phyloP scores from a whole-genome alignment of 2,797 vertebrate genomes.

The Clarias fuscus region DNA sequence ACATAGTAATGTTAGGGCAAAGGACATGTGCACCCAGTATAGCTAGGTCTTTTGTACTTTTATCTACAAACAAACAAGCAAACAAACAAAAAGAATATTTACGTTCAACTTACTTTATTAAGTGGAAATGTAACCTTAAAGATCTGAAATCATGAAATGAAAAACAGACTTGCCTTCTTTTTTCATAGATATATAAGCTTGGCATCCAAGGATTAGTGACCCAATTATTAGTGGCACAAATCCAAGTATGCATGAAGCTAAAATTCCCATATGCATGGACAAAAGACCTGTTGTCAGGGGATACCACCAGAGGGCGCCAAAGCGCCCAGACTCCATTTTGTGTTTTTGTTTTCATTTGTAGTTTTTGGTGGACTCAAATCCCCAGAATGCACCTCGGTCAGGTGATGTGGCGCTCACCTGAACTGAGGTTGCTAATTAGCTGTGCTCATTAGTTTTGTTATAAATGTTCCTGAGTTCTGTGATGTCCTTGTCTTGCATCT shows the following conservation, averaged over 20 bases:
- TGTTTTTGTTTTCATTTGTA: too few relatives aligned
- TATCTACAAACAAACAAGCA: neutral
- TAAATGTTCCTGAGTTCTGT: too few relatives aligned
- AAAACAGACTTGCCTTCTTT: neutral
- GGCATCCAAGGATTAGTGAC: neutral
- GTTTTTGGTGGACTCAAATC: too few relatives aligned
- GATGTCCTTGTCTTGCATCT: too few relatives aligned
- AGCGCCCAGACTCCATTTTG: too few relatives aligned
- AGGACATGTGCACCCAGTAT: neutral
- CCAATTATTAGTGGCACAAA: conserved; percentile 5
- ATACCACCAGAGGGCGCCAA: too few relatives aligned
- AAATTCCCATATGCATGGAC: conserved; percentile 4
- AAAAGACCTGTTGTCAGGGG: too few relatives aligned
- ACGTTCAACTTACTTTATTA: neutral
- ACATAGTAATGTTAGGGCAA: neutral
- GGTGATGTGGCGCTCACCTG: too few relatives aligned
- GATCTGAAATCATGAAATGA: neutral
- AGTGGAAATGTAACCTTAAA: neutral
- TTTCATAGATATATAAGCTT: neutral
- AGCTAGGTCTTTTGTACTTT: neutral
- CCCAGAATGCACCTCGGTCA: too few relatives aligned
- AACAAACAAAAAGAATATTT: too few relatives aligned
- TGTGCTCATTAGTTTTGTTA: too few relatives aligned
- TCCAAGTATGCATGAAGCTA: neutral
- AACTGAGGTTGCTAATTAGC: too few relatives aligned